A percentile compares a stretch with the other conserved stretches of the same genome.
These are phyloP conservation scores for Syrmaticus mikado DNA, from an alignment of 2,113 vertebrate species.

Conservation along the genomic window DNA sequence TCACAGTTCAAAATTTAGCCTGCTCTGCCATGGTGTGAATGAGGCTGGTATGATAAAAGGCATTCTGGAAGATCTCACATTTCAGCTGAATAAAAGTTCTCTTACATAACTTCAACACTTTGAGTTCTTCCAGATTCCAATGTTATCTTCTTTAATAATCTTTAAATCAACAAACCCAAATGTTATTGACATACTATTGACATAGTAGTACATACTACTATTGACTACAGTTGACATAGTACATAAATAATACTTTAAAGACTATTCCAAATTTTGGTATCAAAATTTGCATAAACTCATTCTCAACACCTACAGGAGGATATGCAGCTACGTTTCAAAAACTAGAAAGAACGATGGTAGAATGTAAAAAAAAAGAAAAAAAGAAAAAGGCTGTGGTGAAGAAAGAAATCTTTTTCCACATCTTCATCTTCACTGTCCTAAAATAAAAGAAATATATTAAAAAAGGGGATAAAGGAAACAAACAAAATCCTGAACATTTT, in stretches of 20 bases:
- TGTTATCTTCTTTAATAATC: background rate
- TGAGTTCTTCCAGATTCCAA: background rate
- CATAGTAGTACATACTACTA: background rate
- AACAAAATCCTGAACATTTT: background rate
- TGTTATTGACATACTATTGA: background rate
- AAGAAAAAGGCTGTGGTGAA: background rate
- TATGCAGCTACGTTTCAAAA: background rate
- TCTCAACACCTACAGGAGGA: background rate
- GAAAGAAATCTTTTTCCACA: background rate
- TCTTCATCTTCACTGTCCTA: background rate
- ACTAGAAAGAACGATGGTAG: background rate
- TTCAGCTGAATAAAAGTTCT: background rate
- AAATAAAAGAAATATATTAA: background rate
- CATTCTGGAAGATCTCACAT: background rate
- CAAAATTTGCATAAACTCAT: background rate
- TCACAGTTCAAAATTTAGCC: conserved; percentile 22
- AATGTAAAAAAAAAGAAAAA: background rate
- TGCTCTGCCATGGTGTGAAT: background rate
- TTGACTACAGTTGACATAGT: background rate
- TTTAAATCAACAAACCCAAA: background rate
- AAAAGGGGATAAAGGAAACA: background rate
- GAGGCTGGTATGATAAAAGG: background rate
- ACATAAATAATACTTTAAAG: background rate
- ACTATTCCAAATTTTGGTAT: background rate
- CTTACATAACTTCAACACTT: background rate